Evolutionary conservation across 2,888 invertebrate genomes (phyloP).

Genomic region (Hypercompe scribonia): DNA sequence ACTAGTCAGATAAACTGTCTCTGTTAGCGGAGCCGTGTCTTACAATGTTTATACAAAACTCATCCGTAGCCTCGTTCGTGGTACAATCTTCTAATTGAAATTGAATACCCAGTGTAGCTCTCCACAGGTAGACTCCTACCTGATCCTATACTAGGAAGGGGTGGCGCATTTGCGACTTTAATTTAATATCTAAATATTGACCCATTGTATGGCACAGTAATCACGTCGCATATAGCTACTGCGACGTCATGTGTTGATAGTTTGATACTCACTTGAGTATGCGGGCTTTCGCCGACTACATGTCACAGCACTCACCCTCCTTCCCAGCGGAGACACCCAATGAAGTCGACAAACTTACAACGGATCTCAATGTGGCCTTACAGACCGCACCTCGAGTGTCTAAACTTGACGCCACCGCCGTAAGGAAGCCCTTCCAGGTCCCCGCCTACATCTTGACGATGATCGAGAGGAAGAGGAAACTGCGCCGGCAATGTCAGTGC

Average conservation of each 20-base stretch:
- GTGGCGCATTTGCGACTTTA: neutral
- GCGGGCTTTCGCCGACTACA: too few relatives aligned
- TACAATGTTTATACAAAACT: conserved; percentile 8
- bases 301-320: too few relatives aligned
- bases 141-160: neutral
- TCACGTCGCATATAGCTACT: neutral
- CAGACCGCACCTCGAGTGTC: too few relatives aligned
- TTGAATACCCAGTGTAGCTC: conserved; percentile 35
- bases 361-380: too few relatives aligned
- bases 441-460: too few relatives aligned
- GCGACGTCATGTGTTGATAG: neutral
- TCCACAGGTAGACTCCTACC: neutral
- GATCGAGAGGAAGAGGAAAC: too few relatives aligned
- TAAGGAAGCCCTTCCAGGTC: too few relatives aligned
- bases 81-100: conserved; percentile 46
- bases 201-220: neutral
- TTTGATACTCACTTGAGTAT: neutral
- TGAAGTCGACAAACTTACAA: too few relatives aligned
- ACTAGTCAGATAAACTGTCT: neutral
- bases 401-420: too few relatives aligned
- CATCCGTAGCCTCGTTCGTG: neutral
- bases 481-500: too few relatives aligned
- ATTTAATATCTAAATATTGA: neutral
- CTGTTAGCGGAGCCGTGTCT: conserved; percentile 1
- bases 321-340: too few relatives aligned